Conservation (phyloP, 2,888 invertebrate genomes). For the Eupeodes luniger region DNA sequence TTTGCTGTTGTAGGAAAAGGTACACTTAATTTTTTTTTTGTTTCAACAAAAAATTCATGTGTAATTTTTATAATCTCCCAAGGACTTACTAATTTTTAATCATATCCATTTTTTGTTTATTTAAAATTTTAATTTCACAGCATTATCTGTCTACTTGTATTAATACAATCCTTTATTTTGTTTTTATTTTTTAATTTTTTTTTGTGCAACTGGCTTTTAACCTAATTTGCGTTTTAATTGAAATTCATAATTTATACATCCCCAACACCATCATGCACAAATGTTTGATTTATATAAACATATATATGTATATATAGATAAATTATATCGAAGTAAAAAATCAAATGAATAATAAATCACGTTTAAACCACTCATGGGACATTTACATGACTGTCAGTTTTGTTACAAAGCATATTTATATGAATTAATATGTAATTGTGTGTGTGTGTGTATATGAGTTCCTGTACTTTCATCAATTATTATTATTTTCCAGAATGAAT, state of each 20-base stretch:
- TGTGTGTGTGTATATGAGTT: not conserved
- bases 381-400: conserved; percentile 36
- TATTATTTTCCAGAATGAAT: not conserved
- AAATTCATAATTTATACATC: conserved; percentile 37
- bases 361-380: conserved; percentile 44
- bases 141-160: not conserved
- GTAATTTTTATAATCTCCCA: not conserved
- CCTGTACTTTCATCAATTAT: conserved; percentile 27
- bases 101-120: not conserved
- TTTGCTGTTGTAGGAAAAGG: too few relatives aligned
- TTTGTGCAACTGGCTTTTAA: conserved; percentile 12
- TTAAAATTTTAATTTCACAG: not conserved
- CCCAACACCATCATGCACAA: conserved; percentile 17
- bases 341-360: conserved; percentile 47
- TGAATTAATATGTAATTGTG: conserved; percentile 19
- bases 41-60: too few relatives aligned
- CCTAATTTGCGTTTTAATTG: conserved; percentile 46
- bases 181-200: not conserved
- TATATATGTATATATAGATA: not conserved
- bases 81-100: not conserved
- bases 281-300: conserved; percentile 27
- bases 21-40: too few relatives aligned
- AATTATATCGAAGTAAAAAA: conserved; percentile 31
- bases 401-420: conserved; percentile 34
- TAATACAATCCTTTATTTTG: not conserved